A percentile compares a stretch with the other conserved stretches of the same genome.
Conservation (phyloP, 2,113 vertebrate species). For the Pantherophis guttatus region DNA sequence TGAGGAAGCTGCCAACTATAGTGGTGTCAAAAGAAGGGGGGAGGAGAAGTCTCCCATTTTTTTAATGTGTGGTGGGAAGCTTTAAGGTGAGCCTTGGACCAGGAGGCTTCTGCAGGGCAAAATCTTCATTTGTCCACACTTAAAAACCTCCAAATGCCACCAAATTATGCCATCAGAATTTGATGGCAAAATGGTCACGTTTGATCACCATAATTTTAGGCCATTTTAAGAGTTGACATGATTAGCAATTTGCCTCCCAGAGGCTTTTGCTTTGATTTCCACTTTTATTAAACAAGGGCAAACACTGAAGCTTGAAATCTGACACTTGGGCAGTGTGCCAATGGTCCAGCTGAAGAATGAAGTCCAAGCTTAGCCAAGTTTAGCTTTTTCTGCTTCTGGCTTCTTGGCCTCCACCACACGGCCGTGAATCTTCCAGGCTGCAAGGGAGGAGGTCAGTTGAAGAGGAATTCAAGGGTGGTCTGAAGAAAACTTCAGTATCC, state of each 20-base stretch:
- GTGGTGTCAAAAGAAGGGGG: background rate
- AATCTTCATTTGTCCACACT: background rate
- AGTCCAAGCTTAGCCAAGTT: background rate
- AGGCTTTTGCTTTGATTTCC: background rate
- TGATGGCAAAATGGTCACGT: background rate
- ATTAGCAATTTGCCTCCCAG: background rate
- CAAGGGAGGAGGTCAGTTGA: background rate
- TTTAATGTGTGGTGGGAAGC: background rate
- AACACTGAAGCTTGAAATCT: background rate
- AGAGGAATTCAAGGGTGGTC: background rate
- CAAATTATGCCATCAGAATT: background rate
- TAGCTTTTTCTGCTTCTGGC: background rate
- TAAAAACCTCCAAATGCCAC: background rate
- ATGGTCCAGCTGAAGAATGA: background rate
- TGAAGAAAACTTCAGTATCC: background rate
- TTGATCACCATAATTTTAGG: background rate
- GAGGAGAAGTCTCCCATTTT: background rate
- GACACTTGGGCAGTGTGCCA: background rate
- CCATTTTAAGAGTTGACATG: background rate
- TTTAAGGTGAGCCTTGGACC: background rate
- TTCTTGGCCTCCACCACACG: rapidly evolving
- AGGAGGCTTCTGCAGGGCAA: background rate
- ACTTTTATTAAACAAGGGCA: background rate
- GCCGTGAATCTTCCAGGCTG: background rate
- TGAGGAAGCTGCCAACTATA: background rate